phyloP scores from a whole-genome alignment of 2,797 vertebrate species.

The Margarornis squamiger region DNA sequence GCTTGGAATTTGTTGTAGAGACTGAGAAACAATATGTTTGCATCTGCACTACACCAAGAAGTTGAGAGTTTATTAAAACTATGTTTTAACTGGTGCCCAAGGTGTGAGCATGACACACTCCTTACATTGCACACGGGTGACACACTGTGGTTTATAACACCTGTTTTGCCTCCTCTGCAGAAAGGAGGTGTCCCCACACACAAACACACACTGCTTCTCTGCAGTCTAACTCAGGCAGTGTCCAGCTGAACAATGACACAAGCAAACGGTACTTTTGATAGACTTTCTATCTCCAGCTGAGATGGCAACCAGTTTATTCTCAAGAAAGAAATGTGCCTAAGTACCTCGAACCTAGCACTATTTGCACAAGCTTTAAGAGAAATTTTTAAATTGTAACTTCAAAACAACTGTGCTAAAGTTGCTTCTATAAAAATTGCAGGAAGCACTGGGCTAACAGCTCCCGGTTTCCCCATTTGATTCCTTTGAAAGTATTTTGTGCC shows the following conservation, averaged over 20 bases:
- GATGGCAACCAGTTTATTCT: neutral
- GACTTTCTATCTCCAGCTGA: neutral
- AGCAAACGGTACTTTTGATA: neutral
- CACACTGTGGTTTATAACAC: fast-evolving
- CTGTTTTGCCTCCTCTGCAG: neutral
- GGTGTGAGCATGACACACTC: fast-evolving
- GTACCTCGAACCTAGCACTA: neutral
- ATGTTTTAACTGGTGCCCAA: neutral
- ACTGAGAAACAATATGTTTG: neutral
- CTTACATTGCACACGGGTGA: neutral
- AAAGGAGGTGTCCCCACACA: neutral
- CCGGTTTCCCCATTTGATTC: neutral
- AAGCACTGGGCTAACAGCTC: neutral
- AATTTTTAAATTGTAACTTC: neutral
- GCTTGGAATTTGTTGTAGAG: neutral
- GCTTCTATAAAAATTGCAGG: neutral
- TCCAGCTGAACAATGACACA: neutral
- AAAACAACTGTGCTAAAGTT: neutral
- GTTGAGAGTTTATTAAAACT: neutral
- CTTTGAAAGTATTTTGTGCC: neutral
- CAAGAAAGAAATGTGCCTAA: neutral
- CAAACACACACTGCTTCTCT: fast-evolving
- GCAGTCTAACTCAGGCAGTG: neutral
- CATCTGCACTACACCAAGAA: neutral
- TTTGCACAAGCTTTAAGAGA: neutral